phyloP scores from a whole-genome alignment of 35 echinoderm and acorn worm species.

The Antedon bifida region DNA sequence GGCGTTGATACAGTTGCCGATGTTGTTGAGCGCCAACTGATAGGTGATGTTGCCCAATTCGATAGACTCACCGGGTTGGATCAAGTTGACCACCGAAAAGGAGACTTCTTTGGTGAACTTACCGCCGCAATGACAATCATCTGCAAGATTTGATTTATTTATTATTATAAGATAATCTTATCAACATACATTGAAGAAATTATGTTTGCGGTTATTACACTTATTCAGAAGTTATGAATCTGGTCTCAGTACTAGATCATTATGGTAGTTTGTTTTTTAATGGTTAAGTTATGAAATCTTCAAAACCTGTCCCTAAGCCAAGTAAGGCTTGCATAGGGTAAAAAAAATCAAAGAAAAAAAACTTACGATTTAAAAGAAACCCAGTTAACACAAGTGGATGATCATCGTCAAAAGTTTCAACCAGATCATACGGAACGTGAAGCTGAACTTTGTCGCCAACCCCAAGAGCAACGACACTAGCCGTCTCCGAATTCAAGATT shows the following conservation, averaged over 20 bases:
- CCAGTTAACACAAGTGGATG: neutral
- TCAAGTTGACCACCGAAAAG: neutral
- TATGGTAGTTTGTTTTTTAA: too few species aligned
- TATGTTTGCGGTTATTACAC: too few species aligned
- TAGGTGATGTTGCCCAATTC: neutral
- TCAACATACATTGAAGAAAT: too few species aligned
- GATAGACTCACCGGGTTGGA: neutral
- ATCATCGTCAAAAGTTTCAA: neutral
- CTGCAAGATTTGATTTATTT: too few species aligned
- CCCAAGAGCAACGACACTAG: neutral
- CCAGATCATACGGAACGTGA: neutral
- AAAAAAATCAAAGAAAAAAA: too few species aligned
- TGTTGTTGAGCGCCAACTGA: neutral
- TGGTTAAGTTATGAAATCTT: too few species aligned
- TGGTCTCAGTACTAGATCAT: too few species aligned
- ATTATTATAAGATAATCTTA: too few species aligned
- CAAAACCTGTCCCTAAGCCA: too few species aligned
- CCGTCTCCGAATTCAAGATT: neutral
- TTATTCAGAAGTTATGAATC: too few species aligned
- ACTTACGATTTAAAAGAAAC: neutral
- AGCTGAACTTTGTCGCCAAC: neutral
- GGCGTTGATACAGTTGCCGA: neutral
- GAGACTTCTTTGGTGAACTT: neutral
- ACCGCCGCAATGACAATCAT: neutral
- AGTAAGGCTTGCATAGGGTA: too few species aligned